Conservation (phyloP, 2,888 invertebrate genomes). For the Rhodophaea formosa region DNA sequence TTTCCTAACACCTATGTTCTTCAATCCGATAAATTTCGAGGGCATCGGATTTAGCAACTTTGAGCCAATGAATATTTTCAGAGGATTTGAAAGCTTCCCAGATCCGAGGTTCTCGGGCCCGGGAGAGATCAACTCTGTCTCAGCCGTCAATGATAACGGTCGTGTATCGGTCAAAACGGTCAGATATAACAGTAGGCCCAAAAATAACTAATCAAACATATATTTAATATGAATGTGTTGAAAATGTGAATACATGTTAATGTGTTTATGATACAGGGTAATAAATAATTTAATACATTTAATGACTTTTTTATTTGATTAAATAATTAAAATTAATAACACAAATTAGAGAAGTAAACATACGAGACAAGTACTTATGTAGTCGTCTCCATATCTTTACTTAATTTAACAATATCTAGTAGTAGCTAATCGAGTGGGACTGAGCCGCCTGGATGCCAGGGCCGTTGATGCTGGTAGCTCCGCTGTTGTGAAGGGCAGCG, state of each 20-base stretch:
- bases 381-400: slow-evolving; percentile 51
- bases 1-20: slow-evolving; percentile 46
- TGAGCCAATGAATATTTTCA: slow-evolving; percentile 45
- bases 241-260: not conserved
- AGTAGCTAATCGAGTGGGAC: slow-evolving; percentile 58
- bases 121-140: slow-evolving; percentile 40
- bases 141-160: slow-evolving; percentile 56
- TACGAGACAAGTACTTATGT: slow-evolving; percentile 52
- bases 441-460: slow-evolving; percentile 60
- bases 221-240: not conserved
- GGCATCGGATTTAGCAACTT: slow-evolving; percentile 34
- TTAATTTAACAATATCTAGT: slow-evolving; percentile 32
- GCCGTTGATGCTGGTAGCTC: slow-evolving; percentile 55
- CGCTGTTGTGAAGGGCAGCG: slow-evolving; percentile 46
- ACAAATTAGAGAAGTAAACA: not conserved
- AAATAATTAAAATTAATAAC: not conserved
- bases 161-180: slow-evolving; percentile 51
- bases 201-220: slow-evolving; percentile 20
- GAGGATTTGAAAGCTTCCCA: slow-evolving; percentile 46
- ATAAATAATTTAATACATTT: slow-evolving; percentile 7
- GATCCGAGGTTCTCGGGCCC: slow-evolving; percentile 42
- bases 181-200: slow-evolving; percentile 43
- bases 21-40: slow-evolving; percentile 43
- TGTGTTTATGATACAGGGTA: slow-evolving; percentile 4
- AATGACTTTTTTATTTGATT: not conserved